phyloP scores from a whole-genome alignment of 2,113 vertebrate species.

The Rafetus swinhoei region DNA sequence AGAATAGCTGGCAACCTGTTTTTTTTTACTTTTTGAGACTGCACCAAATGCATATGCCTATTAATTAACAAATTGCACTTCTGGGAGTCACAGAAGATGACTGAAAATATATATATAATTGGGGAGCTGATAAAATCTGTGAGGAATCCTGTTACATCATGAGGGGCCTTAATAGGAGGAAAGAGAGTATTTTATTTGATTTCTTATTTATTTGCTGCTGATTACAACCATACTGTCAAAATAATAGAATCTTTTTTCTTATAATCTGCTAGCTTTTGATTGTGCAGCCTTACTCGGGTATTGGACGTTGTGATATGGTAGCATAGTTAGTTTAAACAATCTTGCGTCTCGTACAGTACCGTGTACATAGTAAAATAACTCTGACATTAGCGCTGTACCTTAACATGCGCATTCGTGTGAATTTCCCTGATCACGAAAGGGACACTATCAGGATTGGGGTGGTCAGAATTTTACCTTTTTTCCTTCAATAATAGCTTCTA shows the following conservation, averaged over 20 bases:
- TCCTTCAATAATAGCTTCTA: background rate
- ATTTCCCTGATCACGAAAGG: background rate
- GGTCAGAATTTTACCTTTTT: background rate
- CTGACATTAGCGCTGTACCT: background rate
- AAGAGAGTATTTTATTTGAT: background rate
- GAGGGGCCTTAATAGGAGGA: background rate
- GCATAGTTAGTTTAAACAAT: background rate
- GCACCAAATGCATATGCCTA: background rate
- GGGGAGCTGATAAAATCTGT: conserved; percentile 1
- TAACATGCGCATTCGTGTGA: background rate
- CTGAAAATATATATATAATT: background rate
- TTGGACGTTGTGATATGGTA: background rate
- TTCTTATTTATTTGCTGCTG: background rate
- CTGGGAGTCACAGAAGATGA: background rate
- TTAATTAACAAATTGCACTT: background rate
- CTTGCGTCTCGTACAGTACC: background rate
- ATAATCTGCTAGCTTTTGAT: background rate
- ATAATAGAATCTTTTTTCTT: background rate
- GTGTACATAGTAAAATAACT: background rate
- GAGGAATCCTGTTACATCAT: background rate
- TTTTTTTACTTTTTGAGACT: background rate
- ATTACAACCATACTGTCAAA: background rate
- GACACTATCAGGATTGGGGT: background rate
- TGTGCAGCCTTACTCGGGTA: background rate
- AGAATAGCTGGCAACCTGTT: background rate